These are phyloP conservation scores for Crioceris asparagi DNA, from an alignment of 2,888 invertebrate genomes.

Conservation along the genomic window DNA sequence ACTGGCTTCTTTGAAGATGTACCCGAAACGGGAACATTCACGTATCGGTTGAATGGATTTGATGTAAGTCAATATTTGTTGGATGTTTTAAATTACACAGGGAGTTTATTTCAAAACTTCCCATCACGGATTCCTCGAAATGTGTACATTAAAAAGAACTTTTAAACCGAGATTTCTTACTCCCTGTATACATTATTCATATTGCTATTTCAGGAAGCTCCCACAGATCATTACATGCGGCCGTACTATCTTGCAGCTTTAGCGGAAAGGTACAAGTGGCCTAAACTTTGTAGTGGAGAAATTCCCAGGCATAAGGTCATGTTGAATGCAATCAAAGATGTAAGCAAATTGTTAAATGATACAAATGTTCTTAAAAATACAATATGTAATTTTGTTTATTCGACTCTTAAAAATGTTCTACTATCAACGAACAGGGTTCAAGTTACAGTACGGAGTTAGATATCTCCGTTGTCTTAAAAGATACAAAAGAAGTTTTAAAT, in stretches of 20 bases:
- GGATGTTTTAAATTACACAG: neutral
- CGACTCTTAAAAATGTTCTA: too few relatives aligned
- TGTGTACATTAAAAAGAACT: too few relatives aligned
- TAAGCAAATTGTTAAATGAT: too few relatives aligned
- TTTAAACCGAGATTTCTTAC: neutral
- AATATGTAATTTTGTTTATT: too few relatives aligned
- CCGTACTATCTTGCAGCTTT: conserved; percentile 64
- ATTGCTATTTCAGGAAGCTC: conserved; percentile 43
- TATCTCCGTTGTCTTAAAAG: too few relatives aligned
- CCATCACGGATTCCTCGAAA: too few relatives aligned
- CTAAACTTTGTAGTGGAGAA: conserved; percentile 57
- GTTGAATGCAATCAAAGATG: conserved; percentile 55
- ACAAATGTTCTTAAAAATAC: too few relatives aligned
- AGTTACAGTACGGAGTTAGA: too few relatives aligned
- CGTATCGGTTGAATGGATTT: conserved; percentile 83
- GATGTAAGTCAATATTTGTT: conserved; percentile 26
- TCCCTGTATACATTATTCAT: neutral
- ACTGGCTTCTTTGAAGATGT: conserved; percentile 84
- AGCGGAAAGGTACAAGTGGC: conserved; percentile 44
- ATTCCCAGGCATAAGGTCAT: conserved; percentile 58
- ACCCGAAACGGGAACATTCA: conserved; percentile 76
- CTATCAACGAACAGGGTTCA: too few relatives aligned
- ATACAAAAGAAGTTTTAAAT: too few relatives aligned
- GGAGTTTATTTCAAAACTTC: too few relatives aligned
- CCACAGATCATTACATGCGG: conserved; percentile 85